phyloP scores from a whole-genome alignment of 1,140 invertebrate genomes.

The Zaprionus lachaisei region DNA sequence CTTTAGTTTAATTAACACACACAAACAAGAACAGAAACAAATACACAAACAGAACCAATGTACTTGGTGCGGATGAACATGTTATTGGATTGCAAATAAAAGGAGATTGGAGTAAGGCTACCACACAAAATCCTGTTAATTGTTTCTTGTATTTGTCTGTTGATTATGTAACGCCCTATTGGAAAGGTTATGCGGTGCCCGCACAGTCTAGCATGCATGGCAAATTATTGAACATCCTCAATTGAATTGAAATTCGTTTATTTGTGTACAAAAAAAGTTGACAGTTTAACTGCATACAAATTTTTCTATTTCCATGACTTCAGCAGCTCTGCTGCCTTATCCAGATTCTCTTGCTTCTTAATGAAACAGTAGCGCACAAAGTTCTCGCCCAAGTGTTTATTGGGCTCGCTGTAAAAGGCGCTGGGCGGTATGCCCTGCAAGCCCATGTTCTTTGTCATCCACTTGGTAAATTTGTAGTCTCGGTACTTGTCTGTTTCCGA shows the following conservation, averaged over 20 bases:
- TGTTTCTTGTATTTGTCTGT: slow-evolving; percentile 33
- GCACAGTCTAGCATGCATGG: slow-evolving; percentile 45
- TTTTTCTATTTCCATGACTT: slow-evolving; percentile 86
- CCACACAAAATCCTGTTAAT: slow-evolving; percentile 40
- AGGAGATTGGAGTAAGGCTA: slow-evolving; percentile 78
- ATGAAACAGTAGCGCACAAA: slow-evolving; percentile 97
- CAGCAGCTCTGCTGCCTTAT: slow-evolving; percentile 88
- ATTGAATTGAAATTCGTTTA: slow-evolving; percentile 60
- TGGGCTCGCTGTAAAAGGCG: slow-evolving; percentile 94
- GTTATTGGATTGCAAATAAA: slow-evolving; percentile 79
- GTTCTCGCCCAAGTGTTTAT: slow-evolving; percentile 95
- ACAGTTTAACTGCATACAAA: slow-evolving; percentile 8
- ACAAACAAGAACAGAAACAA: slow-evolving; percentile 46
- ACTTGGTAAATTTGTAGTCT: slow-evolving; percentile 97
- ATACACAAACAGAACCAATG: slow-evolving; percentile 47
- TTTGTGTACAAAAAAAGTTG: slow-evolving; percentile 24
- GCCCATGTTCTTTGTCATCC: slow-evolving; percentile 97
- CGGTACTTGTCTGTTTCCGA: slow-evolving; percentile 89
- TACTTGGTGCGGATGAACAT: slow-evolving; percentile 68
- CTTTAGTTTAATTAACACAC: slow-evolving; percentile 61
- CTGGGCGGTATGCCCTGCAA: slow-evolving; percentile 97
- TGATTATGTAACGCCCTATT: slow-evolving; percentile 55
- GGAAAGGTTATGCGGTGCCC: slow-evolving; percentile 52
- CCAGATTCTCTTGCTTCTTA: slow-evolving; percentile 93
- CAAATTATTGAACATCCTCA: background rate